Evolutionary conservation across 1,140 invertebrate species (phyloP), one percentile per base, ranked within the genome.

Genomic region (Frieseomelitta varia): DNA sequence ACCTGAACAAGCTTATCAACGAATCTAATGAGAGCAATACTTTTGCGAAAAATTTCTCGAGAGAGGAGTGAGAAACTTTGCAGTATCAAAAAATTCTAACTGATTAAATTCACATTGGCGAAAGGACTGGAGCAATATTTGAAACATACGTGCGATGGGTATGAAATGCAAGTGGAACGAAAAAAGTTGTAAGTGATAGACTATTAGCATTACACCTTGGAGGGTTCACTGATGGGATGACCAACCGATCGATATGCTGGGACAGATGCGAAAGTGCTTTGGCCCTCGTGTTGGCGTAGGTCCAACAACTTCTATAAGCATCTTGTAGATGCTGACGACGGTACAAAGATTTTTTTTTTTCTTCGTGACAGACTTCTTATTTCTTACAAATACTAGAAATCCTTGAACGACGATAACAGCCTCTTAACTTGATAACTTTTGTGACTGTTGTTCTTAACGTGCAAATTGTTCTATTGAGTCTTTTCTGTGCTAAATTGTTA

Each of bases 181-280:
- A 83, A 69, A 58, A 53, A 55, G 21, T 78, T 61, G 75, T 3
- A 14, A 79, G 47, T 68, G 63, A 79, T 79, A 71, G 67, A 71
- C 67, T 47, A 84, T 84, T 84, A 71, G 27, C 17, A 71, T 84
- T 71, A 71, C 39, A 39, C 65, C 75, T 58, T 76, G 81, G 67
- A 79, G 81, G 67, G 67, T 63, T 79, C 67, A 39, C 17, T 76
- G 74, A 83, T 88, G 79, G 86, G 71, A 84, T 85, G 87, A 88
- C 87, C 86, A 79, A 75, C 76, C 86, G 82, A 88, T 88, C 87
- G 86, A 88, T 87, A 80, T 81, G 79, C 47, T 79, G 71, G 86
- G 74, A 88, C 79, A 81, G 78, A 88, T 88, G 78, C 86, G 86
- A 85, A 88, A 88, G 78, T 87, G 86, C 87, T 87, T 88, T 83